Evolutionary conservation across 2,113 vertebrate species (phyloP).

Genomic region (Gopherus evgoodei): DNA sequence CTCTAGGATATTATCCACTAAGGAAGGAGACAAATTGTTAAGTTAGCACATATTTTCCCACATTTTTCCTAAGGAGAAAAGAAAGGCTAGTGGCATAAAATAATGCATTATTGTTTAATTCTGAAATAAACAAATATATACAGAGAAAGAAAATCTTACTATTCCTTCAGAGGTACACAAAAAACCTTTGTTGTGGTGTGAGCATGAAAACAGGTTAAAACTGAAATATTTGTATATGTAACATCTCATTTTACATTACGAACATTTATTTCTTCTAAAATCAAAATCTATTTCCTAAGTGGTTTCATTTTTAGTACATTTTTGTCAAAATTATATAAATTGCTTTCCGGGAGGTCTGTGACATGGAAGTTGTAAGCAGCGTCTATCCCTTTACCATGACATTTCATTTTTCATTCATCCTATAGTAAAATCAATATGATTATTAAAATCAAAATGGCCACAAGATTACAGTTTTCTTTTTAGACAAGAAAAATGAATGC

Average conservation of each 20-base stretch:
- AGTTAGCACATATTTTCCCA: not conserved
- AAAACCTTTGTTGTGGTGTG: not conserved
- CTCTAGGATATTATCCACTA: not conserved
- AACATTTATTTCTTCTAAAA: not conserved
- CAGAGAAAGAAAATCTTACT: not conserved
- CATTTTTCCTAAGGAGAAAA: not conserved
- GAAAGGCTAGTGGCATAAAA: not conserved
- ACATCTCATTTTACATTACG: not conserved
- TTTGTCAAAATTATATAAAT: not conserved
- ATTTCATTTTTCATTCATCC: constrained; percentile 28
- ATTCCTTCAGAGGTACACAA: not conserved
- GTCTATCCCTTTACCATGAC: not conserved
- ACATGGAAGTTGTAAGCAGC: not conserved
- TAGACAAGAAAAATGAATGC: not conserved
- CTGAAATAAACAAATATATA: not conserved
- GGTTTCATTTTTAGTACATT: not conserved
- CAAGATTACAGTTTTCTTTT: not conserved
- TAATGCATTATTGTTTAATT: not conserved
- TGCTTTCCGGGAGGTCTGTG: not conserved
- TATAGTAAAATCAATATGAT: not conserved
- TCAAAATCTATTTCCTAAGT: not conserved
- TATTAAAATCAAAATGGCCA: not conserved
- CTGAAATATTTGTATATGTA: not conserved
- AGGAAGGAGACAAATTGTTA: not conserved
- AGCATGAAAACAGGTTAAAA: not conserved